Evolutionary conservation across 2,113 vertebrate genomes (phyloP).

Genomic region (Lasiurus cinereus): DNA sequence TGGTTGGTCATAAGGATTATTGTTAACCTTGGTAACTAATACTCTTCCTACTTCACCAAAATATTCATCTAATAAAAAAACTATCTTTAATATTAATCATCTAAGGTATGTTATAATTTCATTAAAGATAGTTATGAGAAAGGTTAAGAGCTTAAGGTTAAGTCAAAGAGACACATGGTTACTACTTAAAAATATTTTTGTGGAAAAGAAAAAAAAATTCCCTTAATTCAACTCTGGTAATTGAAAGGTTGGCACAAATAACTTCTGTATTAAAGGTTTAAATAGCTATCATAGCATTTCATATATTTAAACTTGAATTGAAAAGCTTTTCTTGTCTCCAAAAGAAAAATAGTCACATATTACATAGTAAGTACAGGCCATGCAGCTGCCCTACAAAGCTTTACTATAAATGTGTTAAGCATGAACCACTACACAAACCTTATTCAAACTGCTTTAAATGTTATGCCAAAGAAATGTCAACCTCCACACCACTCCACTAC

Average conservation of each 20-base stretch:
- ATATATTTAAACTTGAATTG: conserved; percentile 89
- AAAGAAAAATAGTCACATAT: conserved; percentile 83
- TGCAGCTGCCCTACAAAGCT: conserved; percentile 86
- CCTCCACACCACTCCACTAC: conserved; percentile 66
- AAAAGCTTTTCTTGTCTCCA: conserved; percentile 86
- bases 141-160: conserved; percentile 84
- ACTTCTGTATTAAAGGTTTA: conserved; percentile 84
- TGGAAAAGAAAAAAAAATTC: conserved; percentile 77
- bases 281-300: conserved; percentile 86
- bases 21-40: conserved; percentile 45
- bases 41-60: conserved; percentile 76
- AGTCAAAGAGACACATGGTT: conserved; percentile 57
- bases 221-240: conserved; percentile 80
- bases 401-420: conserved; percentile 85
- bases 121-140: conserved; percentile 90
- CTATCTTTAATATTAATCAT: conserved; percentile 72
- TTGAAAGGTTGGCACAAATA: conserved; percentile 83
- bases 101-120: conserved; percentile 86
- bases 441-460: conserved; percentile 86
- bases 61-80: conserved; percentile 81
- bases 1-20: conserved; percentile 18
- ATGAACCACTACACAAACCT: conserved; percentile 83
- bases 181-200: conserved; percentile 78
- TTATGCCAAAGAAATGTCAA: conserved; percentile 85
- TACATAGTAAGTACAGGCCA: conserved; percentile 88